Base-by-base conservation (phyloP, 2,888 invertebrate species). In the Catocala fraxini region DNA sequence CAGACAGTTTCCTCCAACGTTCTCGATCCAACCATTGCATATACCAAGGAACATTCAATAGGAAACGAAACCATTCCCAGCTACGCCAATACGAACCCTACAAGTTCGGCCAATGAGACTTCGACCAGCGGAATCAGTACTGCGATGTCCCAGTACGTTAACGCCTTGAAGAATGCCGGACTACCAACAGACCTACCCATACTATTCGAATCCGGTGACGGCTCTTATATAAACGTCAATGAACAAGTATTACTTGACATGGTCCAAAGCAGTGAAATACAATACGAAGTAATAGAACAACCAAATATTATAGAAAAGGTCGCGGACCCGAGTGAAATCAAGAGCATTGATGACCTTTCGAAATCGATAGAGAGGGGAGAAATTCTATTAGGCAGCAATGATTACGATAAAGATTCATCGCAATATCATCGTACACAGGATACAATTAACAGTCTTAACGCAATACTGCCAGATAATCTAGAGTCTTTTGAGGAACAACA, bases 121-220 rank as follows among this genome's bases (percentile, higher is more conserved):
- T 77, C 79, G 5, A 82, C 82, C 4, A 80, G 83, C 47, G 89
- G 87, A 25, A 89, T 93, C 39, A 87, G 87, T 59, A 89, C 85
- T 11, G 92, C 92, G 4, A 91, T 94, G 93, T 92, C 94, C 0
- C 93, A 94, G 82, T 95, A 91, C 67, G 94, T 92, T n/a, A 94
- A 90, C 67, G 94, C 90, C 4, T 83, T 91, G 51, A 94, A 94
- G 80, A 93, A 79, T 68, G 95, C 92, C 33, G 94, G 92, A 5
- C 83, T 92, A 35, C 93, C 92, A 1, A 94, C 93, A 11, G 93
- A 93, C 71, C 75, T 93, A 47, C 95, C 96, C 25, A 95, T 96
- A 73, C 94, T 96, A 70, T 95, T 95, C 69, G 96, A 96, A 82
- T 96, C 95, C 1, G 95, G 95, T 33, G 96, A 96, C 71, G 96